Conservation (phyloP, 2,113 vertebrate species). For the Eupsittula cactorum region DNA sequence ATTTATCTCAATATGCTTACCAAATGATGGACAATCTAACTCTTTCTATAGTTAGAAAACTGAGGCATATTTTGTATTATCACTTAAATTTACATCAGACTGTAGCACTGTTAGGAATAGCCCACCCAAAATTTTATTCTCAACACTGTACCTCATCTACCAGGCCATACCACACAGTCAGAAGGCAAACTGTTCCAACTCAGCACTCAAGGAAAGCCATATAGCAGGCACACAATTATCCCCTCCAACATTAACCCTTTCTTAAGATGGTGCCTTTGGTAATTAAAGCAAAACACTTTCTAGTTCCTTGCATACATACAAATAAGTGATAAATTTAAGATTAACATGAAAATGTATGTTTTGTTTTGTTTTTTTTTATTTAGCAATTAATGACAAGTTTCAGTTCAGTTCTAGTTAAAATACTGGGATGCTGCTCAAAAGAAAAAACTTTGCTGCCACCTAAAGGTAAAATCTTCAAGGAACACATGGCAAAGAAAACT, state of each 20-base stretch:
- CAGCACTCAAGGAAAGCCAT: not conserved
- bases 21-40: not conserved
- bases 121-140: not conserved
- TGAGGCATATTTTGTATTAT: not conserved
- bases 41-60: not conserved
- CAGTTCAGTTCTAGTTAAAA: not conserved
- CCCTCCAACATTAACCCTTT: not conserved
- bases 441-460: slow-evolving; percentile 64
- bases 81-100: not conserved
- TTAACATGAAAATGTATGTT: not conserved
- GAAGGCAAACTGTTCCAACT: not conserved
- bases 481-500: not conserved
- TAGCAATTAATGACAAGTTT: not conserved
- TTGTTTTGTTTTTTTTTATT: not conserved
- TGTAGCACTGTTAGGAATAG: not conserved
- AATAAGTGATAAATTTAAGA: not conserved
- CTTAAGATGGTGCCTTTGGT: not conserved
- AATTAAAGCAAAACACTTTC: not conserved
- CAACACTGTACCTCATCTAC: not conserved
- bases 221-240: not conserved
- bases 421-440: not conserved
- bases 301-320: not conserved
- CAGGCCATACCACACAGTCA: not conserved
- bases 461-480: slow-evolving; percentile 34
- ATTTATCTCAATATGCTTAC: not conserved